phyloP scores from a whole-genome alignment of 1,140 invertebrate genomes.

The Drosophila navojoa region DNA sequence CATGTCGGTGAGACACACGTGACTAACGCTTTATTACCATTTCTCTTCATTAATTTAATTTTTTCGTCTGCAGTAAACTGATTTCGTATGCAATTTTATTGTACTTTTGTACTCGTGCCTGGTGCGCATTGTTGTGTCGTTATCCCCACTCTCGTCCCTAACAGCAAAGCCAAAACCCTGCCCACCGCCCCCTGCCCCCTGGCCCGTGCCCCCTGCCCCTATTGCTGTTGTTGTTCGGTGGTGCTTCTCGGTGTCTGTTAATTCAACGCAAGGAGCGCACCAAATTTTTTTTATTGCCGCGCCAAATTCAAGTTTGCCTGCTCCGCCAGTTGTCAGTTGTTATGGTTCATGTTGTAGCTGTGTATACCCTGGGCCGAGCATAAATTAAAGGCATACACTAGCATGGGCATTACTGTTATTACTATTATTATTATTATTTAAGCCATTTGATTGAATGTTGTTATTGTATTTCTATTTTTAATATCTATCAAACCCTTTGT shows the following conservation, averaged over 20 bases:
- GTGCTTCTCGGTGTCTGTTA: slow-evolving; percentile 53
- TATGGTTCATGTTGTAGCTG: slow-evolving; percentile 21
- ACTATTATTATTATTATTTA: too few species aligned
- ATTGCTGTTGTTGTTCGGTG: slow-evolving; percentile 20
- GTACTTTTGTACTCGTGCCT: slow-evolving; percentile 80
- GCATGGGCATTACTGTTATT: neutral
- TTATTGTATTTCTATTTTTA: too few species aligned
- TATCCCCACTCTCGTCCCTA: slow-evolving; percentile 39
- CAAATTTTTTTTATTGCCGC: slow-evolving; percentile 76
- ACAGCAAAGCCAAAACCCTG: neutral
- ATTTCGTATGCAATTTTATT: slow-evolving; percentile 82
- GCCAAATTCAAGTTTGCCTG: slow-evolving; percentile 75
- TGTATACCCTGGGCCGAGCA: slow-evolving; percentile 23
- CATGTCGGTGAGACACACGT: slow-evolving; percentile 58
- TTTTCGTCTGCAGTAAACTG: slow-evolving; percentile 81
- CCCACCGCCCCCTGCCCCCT: neutral
- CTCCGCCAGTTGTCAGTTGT: slow-evolving; percentile 33
- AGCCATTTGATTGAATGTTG: too few species aligned
- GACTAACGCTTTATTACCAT: slow-evolving; percentile 81
- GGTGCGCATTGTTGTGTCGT: slow-evolving; percentile 77
- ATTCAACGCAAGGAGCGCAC: slow-evolving; percentile 48
- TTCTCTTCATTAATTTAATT: slow-evolving; percentile 82
- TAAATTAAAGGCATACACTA: neutral
- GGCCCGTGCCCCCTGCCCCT: neutral
- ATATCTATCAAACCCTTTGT: too few species aligned